These are phyloP conservation scores for Eristalis pertinax DNA, from an alignment of 2,888 invertebrate species.

Conservation along the genomic window DNA sequence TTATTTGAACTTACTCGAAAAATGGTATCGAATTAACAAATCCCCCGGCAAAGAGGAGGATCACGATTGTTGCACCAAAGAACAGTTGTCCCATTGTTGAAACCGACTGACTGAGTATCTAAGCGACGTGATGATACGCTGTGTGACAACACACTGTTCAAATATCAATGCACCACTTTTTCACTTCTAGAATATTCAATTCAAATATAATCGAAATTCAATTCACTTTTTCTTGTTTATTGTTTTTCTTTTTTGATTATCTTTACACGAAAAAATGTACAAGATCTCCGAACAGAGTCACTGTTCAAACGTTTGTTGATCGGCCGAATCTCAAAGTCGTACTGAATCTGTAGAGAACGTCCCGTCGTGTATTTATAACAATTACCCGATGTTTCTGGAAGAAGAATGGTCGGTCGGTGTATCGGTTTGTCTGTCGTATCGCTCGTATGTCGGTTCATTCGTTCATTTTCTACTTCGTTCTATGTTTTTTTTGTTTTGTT, in stretches of 20 bases:
- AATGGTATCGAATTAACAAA: constrained; percentile 54
- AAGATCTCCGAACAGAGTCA: background rate
- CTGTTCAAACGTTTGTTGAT: constrained; percentile 43
- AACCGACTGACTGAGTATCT: background rate
- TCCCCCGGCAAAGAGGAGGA: constrained; percentile 54
- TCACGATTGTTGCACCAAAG: constrained; percentile 43
- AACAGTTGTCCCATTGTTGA: constrained; percentile 54
- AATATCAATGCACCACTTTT: background rate
- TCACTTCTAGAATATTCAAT: background rate
- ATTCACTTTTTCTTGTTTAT: background rate
- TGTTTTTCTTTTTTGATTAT: background rate
- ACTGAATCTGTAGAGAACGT: constrained; percentile 67
- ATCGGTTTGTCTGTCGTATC: constrained; percentile 13
- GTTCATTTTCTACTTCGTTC: constrained; percentile 12
- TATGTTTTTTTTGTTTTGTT: constrained; percentile 6
- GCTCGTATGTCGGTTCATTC: background rate
- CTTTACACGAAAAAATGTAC: background rate
- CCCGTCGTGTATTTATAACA: constrained; percentile 67
- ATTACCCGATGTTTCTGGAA: constrained; percentile 67
- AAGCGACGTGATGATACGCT: no score
- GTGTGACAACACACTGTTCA: background rate
- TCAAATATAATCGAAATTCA: background rate
- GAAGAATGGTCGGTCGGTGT: constrained; percentile 47
- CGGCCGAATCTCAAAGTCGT: constrained; percentile 66
- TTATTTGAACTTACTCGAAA: constrained; percentile 60